Percentiles rank a stretch among this genome's conserved stretches.
phyloP scores from a whole-genome alignment of 2,797 vertebrate genomes.

The Delichon dasypus region DNA sequence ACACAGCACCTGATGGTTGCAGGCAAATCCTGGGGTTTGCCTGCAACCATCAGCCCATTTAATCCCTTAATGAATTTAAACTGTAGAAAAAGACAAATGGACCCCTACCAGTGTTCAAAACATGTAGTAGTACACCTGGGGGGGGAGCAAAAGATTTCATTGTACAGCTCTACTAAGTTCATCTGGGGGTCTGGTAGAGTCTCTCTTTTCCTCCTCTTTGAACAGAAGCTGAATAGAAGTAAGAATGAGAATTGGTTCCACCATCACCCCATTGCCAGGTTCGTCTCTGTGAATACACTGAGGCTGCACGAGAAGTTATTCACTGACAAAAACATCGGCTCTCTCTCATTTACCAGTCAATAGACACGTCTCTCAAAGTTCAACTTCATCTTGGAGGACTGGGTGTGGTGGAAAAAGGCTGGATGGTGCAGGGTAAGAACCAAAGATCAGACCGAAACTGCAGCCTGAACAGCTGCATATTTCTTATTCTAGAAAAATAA shows the following conservation, averaged over 20 bases:
- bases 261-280: slow-evolving; percentile 54
- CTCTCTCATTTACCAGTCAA: slow-evolving; percentile 28
- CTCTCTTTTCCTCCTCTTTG: slow-evolving; percentile 63
- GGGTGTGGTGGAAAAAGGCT: not conserved
- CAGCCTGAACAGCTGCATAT: not conserved
- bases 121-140: slow-evolving; percentile 45
- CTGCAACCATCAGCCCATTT: slow-evolving; percentile 53
- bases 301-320: slow-evolving; percentile 36
- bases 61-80: slow-evolving; percentile 69
- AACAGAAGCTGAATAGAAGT: slow-evolving; percentile 75
- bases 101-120: not conserved
- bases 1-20: not conserved
- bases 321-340: slow-evolving; percentile 17
- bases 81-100: slow-evolving; percentile 70
- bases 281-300: slow-evolving; percentile 65
- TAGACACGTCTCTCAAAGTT: not conserved
- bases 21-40: slow-evolving; percentile 17
- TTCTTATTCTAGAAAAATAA: not conserved
- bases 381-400: slow-evolving; percentile 29
- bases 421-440: not conserved
- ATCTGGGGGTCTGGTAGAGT: slow-evolving; percentile 63
- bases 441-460: not conserved
- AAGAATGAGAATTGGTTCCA: slow-evolving; percentile 64
- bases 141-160: slow-evolving; percentile 70
- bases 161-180: slow-evolving; percentile 65